Conservation (phyloP, 2,797 vertebrate species). For the Alectoris magna region DNA sequence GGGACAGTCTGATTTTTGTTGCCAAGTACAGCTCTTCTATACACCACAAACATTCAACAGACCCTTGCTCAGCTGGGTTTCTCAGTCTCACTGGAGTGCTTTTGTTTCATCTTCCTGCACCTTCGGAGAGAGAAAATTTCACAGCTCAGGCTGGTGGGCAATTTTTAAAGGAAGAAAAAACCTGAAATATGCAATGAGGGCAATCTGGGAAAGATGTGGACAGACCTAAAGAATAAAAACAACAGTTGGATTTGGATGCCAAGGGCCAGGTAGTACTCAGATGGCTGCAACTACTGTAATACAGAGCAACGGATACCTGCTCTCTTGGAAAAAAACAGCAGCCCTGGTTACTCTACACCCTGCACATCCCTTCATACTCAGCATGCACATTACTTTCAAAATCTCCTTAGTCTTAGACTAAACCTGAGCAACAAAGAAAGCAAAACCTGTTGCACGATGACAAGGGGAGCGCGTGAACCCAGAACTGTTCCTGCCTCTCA, state of each 20-base stretch:
- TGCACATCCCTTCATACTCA: neutral
- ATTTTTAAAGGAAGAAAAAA: neutral
- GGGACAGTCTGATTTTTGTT: conserved; percentile 3
- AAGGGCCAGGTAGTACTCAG: neutral
- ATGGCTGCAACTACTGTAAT: neutral
- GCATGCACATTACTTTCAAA: neutral
- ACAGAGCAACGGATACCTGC: neutral
- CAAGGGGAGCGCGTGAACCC: neutral
- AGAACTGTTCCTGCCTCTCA: neutral
- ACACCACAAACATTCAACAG: neutral
- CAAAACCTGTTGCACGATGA: neutral
- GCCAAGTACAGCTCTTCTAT: conserved; percentile 19
- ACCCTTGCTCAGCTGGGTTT: neutral
- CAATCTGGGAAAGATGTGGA: neutral
- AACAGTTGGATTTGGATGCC: neutral
- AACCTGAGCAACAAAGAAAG: neutral
- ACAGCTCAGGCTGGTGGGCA: neutral
- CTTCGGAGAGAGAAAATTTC: neutral
- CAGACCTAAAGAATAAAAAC: neutral
- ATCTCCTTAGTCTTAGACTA: neutral
- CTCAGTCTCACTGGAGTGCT: neutral
- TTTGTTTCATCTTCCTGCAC: conserved; percentile 31
- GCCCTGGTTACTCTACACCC: neutral
- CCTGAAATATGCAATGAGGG: neutral
- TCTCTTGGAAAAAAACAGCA: neutral